These are phyloP conservation scores for Scleropages formosus DNA, from an alignment of 2,797 vertebrate genomes.

Conservation along the genomic window DNA sequence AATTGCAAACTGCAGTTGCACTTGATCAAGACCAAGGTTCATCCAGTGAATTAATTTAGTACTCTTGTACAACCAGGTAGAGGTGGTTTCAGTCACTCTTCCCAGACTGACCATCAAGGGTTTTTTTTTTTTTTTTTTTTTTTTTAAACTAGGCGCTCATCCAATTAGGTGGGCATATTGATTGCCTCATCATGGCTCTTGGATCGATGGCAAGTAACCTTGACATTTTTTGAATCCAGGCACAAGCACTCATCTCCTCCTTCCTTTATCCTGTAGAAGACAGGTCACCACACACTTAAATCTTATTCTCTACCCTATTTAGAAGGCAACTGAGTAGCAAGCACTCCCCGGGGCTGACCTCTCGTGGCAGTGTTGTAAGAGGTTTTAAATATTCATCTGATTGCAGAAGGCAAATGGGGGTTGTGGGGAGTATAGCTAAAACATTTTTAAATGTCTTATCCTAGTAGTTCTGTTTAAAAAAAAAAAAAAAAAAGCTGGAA, in stretches of 20 bases:
- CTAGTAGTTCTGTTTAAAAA: not conserved
- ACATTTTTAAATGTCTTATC: not conserved
- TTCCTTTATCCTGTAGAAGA: conserved; percentile 36
- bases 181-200: conserved; percentile 48
- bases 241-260: not conserved
- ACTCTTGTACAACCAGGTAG: conserved; percentile 45
- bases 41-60: conserved; percentile 62
- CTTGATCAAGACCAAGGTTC: conserved; percentile 52
- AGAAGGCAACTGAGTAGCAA: not conserved
- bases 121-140: no score
- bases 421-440: conserved; percentile 43
- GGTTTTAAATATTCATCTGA: conserved; percentile 48
- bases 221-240: conserved; percentile 51
- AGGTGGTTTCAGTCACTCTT: conserved; percentile 41
- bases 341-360: conserved; percentile 8
- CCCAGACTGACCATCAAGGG: conserved; percentile 48
- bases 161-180: conserved; percentile 64
- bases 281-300: conserved; percentile 18
- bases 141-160: conserved; percentile 56
- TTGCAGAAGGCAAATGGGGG: conserved; percentile 43
- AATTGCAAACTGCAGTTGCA: conserved; percentile 48
- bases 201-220: conserved; percentile 58
- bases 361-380: conserved; percentile 2
- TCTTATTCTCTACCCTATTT: not conserved
- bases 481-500: not conserved